phyloP scores from a whole-genome alignment of 1,140 invertebrate species.

The Euwallacea fornicatus region DNA sequence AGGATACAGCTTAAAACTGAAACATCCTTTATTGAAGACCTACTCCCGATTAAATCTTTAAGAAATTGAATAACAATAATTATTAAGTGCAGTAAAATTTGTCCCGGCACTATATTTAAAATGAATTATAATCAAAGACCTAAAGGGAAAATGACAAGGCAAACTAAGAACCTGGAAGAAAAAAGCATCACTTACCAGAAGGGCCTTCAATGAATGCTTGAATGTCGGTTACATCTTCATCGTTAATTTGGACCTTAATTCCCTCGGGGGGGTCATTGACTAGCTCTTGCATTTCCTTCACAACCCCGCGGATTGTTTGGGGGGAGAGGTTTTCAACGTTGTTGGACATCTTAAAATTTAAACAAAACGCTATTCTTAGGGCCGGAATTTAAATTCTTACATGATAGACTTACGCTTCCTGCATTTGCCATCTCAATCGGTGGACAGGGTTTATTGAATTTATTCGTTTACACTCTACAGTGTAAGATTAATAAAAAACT shows the following conservation, averaged over 20 bases:
- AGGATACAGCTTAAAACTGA: no score
- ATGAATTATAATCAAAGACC: no score
- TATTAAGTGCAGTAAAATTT: no score
- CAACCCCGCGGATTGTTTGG: conserved; percentile 84
- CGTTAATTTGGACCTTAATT: conserved; percentile 83
- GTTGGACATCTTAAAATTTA: conserved; percentile 69
- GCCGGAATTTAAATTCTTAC: not conserved
- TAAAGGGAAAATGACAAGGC: no score
- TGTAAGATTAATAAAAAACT: not conserved
- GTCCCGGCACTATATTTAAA: no score
- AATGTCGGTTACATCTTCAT: conserved; percentile 90
- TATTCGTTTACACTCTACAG: not conserved
- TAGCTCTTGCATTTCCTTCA: conserved; percentile 81
- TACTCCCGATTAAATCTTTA: no score
- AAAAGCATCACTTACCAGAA: conserved; percentile 41
- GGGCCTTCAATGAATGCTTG: conserved; percentile 89
- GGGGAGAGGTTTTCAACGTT: conserved; percentile 93
- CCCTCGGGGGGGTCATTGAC: conserved; percentile 81
- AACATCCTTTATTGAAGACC: no score
- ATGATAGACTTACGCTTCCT: conserved; percentile 33
- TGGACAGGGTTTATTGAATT: no score
- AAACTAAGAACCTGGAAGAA: no score
- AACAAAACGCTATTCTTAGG: not conserved
- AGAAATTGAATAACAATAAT: no score
- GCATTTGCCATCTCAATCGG: conserved; percentile 29